Conservation (phyloP, 1,140 invertebrate genomes). For the Homalodisca vitripennis region DNA sequence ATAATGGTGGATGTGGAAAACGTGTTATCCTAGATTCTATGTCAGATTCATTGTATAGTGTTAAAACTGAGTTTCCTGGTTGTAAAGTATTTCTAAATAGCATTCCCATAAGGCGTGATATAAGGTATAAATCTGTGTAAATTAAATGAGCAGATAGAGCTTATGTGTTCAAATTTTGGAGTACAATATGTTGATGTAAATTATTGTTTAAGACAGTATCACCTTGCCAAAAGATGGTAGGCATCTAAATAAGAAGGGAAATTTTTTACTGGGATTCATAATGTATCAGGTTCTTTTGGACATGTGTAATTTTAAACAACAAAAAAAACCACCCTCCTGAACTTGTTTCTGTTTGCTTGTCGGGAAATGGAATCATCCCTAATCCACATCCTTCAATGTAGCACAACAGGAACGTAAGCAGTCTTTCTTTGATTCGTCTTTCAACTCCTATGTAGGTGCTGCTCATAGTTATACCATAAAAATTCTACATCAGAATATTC, state of each 20-base stretch:
- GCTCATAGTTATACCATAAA: too few species aligned
- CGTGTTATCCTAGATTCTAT: slow-evolving; percentile 1
- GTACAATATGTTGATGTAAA: slow-evolving; percentile 8
- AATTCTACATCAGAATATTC: too few species aligned
- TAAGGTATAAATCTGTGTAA: neutral
- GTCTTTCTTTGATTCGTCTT: too few species aligned
- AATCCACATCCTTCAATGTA: neutral
- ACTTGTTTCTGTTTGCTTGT: neutral
- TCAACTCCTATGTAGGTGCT: too few species aligned
- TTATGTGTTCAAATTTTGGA: slow-evolving; percentile 1
- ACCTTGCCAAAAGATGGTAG: slow-evolving; percentile 5
- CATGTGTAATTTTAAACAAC: neutral
- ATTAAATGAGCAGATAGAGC: slow-evolving; percentile 1
- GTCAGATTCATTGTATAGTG: neutral
- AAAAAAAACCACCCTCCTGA: neutral
- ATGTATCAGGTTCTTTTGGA: slow-evolving; percentile 6
- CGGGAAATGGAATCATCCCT: neutral
- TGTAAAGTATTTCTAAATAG: neutral
- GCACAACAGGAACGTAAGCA: too few species aligned
- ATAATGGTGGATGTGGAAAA: slow-evolving; percentile 4
- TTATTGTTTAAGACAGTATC: neutral
- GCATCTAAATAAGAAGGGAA: neutral
- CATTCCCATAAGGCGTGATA: neutral
- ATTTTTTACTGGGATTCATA: neutral
- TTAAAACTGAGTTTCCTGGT: neutral